Evolutionary conservation across 2,113 vertebrate species (phyloP).

Genomic region (Hyla sarda): DNA sequence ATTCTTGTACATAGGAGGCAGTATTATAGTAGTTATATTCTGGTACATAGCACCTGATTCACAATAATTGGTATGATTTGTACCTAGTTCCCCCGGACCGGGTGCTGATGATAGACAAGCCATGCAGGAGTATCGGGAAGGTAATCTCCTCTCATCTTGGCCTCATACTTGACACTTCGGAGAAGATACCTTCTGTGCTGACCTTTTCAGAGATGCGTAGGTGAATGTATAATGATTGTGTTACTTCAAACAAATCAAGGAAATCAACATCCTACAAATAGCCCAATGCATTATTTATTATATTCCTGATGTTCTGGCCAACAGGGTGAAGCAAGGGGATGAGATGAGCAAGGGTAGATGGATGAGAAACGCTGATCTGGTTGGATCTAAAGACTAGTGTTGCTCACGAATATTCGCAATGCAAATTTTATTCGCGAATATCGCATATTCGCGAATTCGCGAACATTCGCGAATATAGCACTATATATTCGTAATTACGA

Average conservation of each 20-base stretch:
- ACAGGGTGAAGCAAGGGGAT: not conserved
- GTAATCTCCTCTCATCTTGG: not conserved
- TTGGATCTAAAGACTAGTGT: not conserved
- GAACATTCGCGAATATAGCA: no score
- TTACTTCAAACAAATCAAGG: conserved; percentile 25
- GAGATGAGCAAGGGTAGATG: no score
- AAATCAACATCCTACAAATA: conserved; percentile 40
- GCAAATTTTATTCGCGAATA: no score
- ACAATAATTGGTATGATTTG: not conserved
- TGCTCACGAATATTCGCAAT: no score
- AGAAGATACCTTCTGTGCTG: not conserved
- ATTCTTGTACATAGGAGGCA: not conserved
- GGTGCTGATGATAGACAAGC: not conserved
- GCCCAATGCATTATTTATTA: conserved; percentile 41
- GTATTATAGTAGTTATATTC: conserved; percentile 4
- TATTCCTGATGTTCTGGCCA: not conserved
- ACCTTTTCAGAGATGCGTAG: conserved; percentile 36
- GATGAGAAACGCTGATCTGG: not conserved
- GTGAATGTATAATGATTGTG: conserved; percentile 36
- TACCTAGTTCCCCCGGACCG: not conserved
- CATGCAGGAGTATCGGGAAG: not conserved
- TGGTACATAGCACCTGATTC: not conserved
- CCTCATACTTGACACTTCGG: not conserved
- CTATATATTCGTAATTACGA: no score
- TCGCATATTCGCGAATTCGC: no score